These are phyloP conservation scores for Pogona vitticeps DNA, from an alignment of 2,113 vertebrate genomes.

Conservation along the genomic window DNA sequence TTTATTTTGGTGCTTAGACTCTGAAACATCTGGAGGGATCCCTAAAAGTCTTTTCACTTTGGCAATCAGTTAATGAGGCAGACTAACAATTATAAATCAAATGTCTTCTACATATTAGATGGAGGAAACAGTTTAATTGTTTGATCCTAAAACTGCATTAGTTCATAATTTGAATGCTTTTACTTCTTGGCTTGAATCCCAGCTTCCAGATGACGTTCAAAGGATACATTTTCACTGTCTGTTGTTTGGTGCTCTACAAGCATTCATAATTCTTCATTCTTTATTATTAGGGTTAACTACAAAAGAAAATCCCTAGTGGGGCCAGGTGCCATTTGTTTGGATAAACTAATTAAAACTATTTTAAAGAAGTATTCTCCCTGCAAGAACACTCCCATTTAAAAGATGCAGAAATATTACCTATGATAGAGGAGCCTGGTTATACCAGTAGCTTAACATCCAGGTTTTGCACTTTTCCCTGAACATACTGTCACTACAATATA, in stretches of 20 bases:
- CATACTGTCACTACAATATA: neutral
- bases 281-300: conserved; percentile 3
- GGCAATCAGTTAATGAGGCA: conserved; percentile 51
- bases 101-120: conserved; percentile 64
- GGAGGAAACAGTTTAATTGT: conserved; percentile 66
- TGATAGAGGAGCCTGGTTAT: conserved; percentile 17
- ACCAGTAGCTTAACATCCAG: conserved; percentile 20
- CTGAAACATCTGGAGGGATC: conserved; percentile 25
- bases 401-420: conserved; percentile 39
- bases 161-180: conserved; percentile 68
- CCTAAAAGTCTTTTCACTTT: conserved; percentile 30
- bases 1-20: too few relatives aligned
- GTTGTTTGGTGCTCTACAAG: conserved; percentile 54
- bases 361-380: too few relatives aligned
- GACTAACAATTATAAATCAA: conserved; percentile 61
- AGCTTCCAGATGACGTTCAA: conserved; percentile 70
- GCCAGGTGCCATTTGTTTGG: neutral
- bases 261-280: conserved; percentile 45
- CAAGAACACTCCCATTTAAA: too few relatives aligned
- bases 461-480: conserved; percentile 35
- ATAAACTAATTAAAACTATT: conserved; percentile 50
- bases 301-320: conserved; percentile 34
- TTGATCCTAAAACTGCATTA: conserved; percentile 69
- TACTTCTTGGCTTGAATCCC: conserved; percentile 72
- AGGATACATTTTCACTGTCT: conserved; percentile 61